Evolutionary conservation across 2,113 vertebrate species (phyloP).

Genomic region (Cyanistes caeruleus): DNA sequence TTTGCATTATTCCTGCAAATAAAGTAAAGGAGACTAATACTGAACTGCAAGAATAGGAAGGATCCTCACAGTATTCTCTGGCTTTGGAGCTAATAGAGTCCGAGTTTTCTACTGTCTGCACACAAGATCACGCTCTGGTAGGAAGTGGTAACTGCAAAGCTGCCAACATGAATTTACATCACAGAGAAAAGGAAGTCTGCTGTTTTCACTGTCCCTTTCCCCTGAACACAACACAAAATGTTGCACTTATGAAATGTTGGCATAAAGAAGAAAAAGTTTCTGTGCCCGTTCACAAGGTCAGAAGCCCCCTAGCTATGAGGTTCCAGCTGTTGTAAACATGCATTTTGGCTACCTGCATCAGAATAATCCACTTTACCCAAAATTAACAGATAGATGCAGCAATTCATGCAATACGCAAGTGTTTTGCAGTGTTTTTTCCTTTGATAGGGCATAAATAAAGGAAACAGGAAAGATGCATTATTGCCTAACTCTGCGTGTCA

Average conservation of each 20-base stretch:
- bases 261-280: neutral
- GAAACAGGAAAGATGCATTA: neutral
- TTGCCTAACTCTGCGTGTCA: neutral
- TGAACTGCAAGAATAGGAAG: neutral
- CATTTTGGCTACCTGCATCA: neutral
- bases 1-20: neutral
- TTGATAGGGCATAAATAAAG: neutral
- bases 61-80: neutral
- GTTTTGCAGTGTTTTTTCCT: neutral
- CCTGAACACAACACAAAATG: neutral
- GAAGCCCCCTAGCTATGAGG: neutral
- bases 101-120: neutral
- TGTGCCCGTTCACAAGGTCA: neutral
- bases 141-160: neutral
- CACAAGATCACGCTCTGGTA: neutral
- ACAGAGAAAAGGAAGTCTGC: neutral
- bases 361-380: neutral
- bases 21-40: neutral
- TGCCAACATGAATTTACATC: neutral
- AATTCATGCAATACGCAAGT: neutral
- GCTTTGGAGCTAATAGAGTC: neutral
- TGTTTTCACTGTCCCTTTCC: neutral
- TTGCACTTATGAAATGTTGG: neutral
- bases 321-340: neutral
- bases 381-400: neutral